Evolutionary conservation across 2,113 vertebrate species (phyloP), one percentile per base, ranked within the genome.

Genomic region (Pygoscelis antarcticus): DNA sequence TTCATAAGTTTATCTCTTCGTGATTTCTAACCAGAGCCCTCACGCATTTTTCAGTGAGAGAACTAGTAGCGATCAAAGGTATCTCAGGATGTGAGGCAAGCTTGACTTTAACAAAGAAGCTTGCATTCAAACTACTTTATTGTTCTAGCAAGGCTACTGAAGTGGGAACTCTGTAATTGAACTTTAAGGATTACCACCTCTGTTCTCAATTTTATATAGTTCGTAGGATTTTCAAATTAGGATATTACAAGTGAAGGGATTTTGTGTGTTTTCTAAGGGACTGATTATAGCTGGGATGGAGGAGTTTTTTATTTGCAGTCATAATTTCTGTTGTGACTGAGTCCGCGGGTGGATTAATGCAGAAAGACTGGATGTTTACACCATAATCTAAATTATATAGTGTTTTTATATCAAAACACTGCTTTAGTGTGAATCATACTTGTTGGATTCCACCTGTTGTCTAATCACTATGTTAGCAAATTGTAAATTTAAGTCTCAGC

Each of bases 391-490:
- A 92, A 83, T 84, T 58, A 65, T 65, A 49, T 29, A 47, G 38
- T 52, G 23, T 13, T 87, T 91, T 89, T 77, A 49, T 82, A 47
- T 77, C n/a, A 87, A 90, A 87, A 80, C 38, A 66, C 32, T 17
- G 12, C 38, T 84, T 84, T 44, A 68, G 32, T n/a, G 22, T 80
- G 83, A 94, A 81, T 72, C 66, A 51, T 34, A 47, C 51, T 89
- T 55, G n/a, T 58, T 95, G 62, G 23, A 93, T 91, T 97, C 36
- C 27, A 87, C 89, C 68, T 94, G 52, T 90, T 90, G 23, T 71
- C 76, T 89, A 90, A 84, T 85, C 3, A 0, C 57, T 69, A 11
- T 69, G 19, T 94, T 93, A 96, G 85, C 38, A 94, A 97, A 93
- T 87, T 62, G 40, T 83, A 89, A 64, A 89, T 94, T 85, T 65